These are phyloP conservation scores for Passer montanus DNA, from an alignment of 2,113 vertebrate species.

Conservation along the genomic window DNA sequence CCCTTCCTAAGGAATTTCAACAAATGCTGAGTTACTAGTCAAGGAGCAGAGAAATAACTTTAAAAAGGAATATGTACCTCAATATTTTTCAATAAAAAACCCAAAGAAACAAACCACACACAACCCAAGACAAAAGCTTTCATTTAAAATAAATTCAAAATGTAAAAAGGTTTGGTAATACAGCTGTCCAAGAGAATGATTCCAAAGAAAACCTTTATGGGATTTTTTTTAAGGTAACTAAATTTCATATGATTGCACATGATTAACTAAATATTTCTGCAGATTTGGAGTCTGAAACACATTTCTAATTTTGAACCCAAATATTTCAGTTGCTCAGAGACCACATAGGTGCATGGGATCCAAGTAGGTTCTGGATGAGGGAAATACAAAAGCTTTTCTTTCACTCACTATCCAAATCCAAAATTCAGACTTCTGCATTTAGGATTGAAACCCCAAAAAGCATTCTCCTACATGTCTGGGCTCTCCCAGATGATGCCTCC, in stretches of 20 bases:
- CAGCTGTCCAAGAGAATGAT: background rate
- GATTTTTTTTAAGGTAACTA: background rate
- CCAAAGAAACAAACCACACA: background rate
- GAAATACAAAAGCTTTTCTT: background rate
- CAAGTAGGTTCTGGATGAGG: background rate
- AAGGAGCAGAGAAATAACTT: background rate
- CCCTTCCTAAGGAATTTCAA: constrained; percentile 21
- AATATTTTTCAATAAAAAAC: background rate
- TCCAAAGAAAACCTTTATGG: background rate
- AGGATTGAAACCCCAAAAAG: background rate
- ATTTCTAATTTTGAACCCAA: background rate
- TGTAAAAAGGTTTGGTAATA: background rate
- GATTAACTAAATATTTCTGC: background rate
- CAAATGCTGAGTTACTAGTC: background rate
- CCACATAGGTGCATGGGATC: background rate
- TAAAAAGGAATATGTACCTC: background rate
- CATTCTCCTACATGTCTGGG: background rate
- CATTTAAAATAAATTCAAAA: background rate
- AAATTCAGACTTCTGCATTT: background rate
- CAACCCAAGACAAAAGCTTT: background rate
- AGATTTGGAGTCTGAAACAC: background rate
- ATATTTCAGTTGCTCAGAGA: background rate
- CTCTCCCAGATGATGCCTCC: background rate
- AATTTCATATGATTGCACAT: background rate
- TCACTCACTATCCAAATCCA: background rate